phyloP scores from a whole-genome alignment of 2,797 vertebrate species.

The Chelon auratus region DNA sequence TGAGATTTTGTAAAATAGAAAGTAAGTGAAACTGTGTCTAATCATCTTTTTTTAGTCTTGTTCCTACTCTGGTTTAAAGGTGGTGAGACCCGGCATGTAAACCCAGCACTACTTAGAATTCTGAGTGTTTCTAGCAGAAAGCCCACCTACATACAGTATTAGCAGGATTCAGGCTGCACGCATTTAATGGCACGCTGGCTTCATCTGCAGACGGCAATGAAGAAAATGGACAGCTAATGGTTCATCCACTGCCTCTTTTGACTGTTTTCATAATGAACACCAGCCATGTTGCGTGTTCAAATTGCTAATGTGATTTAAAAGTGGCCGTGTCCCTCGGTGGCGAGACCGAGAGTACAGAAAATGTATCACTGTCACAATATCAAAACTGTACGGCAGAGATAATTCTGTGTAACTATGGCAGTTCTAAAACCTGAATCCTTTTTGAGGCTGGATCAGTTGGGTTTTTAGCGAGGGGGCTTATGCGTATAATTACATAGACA shows the following conservation, averaged over 20 bases:
- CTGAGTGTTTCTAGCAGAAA: conserved; percentile 10
- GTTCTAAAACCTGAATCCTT: conserved; percentile 64
- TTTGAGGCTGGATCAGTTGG: conserved; percentile 70
- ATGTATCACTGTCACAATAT: conserved; percentile 53
- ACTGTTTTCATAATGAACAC: conserved; percentile 12
- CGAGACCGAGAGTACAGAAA: conserved; percentile 1
- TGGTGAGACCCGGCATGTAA: not conserved
- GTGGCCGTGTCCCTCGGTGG: not conserved
- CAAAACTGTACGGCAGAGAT: conserved; percentile 50
- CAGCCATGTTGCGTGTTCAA: conserved; percentile 1
- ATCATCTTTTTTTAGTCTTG: not conserved
- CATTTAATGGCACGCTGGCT: not conserved
- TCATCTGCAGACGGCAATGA: conserved; percentile 1
- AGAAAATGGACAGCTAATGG: conserved; percentile 3
- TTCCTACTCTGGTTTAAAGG: conserved; percentile 4
- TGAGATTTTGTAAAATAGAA: too few relatives aligned
- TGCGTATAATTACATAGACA: conserved; percentile 83
- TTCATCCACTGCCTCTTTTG: conserved; percentile 2
- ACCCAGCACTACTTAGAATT: not conserved
- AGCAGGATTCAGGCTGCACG: not conserved
- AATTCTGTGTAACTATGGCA: conserved; percentile 58
- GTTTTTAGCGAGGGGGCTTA: conserved; percentile 72
- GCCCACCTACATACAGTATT: not conserved
- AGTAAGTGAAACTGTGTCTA: too few relatives aligned
- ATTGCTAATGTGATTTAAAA: not conserved